Base-by-base conservation (phyloP, 2,888 invertebrate species). In the Dicyrtoma fusca region DNA sequence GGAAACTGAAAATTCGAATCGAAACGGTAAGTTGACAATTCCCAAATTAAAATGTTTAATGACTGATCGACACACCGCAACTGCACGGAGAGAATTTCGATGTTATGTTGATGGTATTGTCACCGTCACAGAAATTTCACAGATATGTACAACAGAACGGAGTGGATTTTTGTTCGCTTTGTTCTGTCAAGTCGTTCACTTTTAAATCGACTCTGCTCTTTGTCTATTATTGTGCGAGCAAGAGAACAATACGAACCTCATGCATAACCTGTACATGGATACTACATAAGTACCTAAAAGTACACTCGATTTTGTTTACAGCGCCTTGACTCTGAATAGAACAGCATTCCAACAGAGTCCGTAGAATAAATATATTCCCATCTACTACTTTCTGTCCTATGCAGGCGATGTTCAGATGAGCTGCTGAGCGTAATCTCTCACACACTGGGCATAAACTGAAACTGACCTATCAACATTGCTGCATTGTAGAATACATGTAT, bases 391-490 rank as follows among this genome's bases (percentile, higher is more conserved):
- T 19, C 55, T 55, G 4, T 21, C 23, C 14, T 23, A 45, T 47
- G 45, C 23, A 34, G 11, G 59, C 23, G 5, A 5, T 26, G 26
- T 59, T 26, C 26, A 34, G n/a, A n/a, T 26, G n/a, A 61, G 17
- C n/a, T 26, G 42, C 19, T 21, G 44, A n/a, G 21, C 51, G 21
- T 51, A 51, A 51, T 51, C 51, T 51, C 34, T 61, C 61, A n/a
- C 26, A n/a, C 8, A 6, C 61, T n/a, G 25, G 53, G 55, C 53
- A 71, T 23, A 63, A 71, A 63, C 71, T 71, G 71, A 71, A 71
- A 63, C 71, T 71, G 71, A 71, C 71, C 71, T 71, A 71, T 71
- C 71, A 71, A 71, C 71, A 71, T 55, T 55, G 62, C 63, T 51
- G 63, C 49, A 34, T 34, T 26, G 59, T 14, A 59, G n/a, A 17